Conservation (phyloP, 2,797 vertebrate species). For the Oreonectes daqikongensis region DNA sequence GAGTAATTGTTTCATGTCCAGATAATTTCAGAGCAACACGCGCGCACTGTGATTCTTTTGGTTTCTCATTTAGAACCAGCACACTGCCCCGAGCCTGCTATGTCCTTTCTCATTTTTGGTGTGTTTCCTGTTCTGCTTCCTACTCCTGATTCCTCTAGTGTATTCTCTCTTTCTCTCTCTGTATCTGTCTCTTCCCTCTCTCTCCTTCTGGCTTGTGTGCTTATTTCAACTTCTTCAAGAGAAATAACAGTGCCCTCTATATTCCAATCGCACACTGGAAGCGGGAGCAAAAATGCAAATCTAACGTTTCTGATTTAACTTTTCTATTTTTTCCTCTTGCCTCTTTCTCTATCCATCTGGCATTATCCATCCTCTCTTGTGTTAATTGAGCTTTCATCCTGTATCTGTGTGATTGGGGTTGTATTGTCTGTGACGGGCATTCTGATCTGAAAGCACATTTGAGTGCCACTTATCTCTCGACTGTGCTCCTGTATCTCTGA, state of each 20-base stretch:
- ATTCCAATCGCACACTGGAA: background rate
- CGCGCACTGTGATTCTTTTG: conserved; percentile 20
- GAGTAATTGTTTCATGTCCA: conserved; percentile 32
- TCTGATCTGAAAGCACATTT: conserved; percentile 40
- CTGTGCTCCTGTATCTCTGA: conserved; percentile 7
- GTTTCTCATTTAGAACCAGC: conserved; percentile 23
- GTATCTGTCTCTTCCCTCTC: background rate
- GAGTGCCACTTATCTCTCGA: conserved; percentile 35
- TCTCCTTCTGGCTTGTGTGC: conserved; percentile 6
- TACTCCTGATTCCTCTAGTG: conserved; percentile 39
- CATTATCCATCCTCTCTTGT: conserved; percentile 27
- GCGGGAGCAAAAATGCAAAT: background rate
- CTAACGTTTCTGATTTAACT: background rate
- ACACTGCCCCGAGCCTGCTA: conserved; percentile 16
- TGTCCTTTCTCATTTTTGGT: conserved; percentile 33
- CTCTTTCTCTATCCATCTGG: conserved; percentile 1
- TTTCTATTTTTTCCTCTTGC: background rate
- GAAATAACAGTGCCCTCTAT: conserved; percentile 16
- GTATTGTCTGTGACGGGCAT: conserved; percentile 30
- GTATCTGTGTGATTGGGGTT: conserved; percentile 11
- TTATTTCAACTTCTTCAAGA: conserved; percentile 19
- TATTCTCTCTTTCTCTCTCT: conserved; percentile 9
- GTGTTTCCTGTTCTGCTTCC: conserved; percentile 47
- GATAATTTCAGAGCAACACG: conserved; percentile 22
- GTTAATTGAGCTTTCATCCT: conserved; percentile 41